Evolutionary conservation across 2,888 invertebrate species (phyloP).

Genomic region (Drosophila monieri): DNA sequence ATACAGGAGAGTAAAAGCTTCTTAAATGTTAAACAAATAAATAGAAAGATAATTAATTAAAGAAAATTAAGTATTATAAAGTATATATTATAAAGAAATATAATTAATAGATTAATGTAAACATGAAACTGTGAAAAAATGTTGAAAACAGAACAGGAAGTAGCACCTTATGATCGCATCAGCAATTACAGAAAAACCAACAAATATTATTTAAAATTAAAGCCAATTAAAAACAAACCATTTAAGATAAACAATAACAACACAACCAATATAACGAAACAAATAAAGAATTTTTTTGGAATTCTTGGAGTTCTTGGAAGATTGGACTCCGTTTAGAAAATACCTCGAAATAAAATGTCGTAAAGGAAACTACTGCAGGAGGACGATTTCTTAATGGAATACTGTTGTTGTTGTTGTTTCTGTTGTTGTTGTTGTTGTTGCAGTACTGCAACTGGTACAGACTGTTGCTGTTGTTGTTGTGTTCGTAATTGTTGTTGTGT

Average conservation of each 20-base stretch:
- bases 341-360: conserved; percentile 85
- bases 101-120: no score
- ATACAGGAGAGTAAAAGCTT: neutral
- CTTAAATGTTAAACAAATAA: conserved; percentile 6
- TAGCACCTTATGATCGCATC: conserved; percentile 30
- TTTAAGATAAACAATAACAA: conserved; percentile 13
- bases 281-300: conserved; percentile 46
- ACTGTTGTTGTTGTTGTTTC: conserved; percentile 64
- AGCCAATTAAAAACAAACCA: conserved; percentile 24
- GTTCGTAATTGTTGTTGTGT: conserved; percentile 68
- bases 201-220: conserved; percentile 37
- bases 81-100: neutral
- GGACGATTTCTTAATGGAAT: conserved; percentile 84
- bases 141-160: neutral
- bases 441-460: conserved; percentile 25
- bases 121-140: neutral
- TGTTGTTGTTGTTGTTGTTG: conserved; percentile 7
- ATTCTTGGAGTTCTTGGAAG: conserved; percentile 68
- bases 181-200: conserved; percentile 26
- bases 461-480: conserved; percentile 64
- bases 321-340: conserved; percentile 78
- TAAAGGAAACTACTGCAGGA: conserved; percentile 85
- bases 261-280: conserved; percentile 13
- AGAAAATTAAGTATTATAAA: conserved; percentile 33
- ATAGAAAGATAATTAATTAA: conserved; percentile 7